Percentiles rank a stretch among this genome's conserved stretches.
These are phyloP conservation scores for Hippocampus kuda DNA, from an alignment of 2,797 vertebrate genomes.

Conservation along the genomic window DNA sequence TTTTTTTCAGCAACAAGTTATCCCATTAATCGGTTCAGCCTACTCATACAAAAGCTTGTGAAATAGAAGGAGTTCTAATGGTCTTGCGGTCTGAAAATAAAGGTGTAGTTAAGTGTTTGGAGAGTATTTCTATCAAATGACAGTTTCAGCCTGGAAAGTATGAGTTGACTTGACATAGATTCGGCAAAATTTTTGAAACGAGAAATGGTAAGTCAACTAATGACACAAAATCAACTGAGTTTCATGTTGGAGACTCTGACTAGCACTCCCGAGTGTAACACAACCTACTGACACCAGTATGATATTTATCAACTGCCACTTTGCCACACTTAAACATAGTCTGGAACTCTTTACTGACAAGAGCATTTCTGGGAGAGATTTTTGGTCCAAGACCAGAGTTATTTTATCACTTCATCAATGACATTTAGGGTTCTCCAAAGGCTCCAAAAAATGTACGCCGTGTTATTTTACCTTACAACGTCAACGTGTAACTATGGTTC, in stretches of 20 bases:
- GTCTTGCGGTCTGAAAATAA: too few relatives aligned
- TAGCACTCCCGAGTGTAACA: not conserved
- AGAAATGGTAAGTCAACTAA: too few relatives aligned
- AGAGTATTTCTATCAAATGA: too few relatives aligned
- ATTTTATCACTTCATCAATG: not conserved
- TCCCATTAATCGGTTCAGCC: too few relatives aligned
- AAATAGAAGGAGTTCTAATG: too few relatives aligned
- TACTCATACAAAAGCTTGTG: too few relatives aligned
- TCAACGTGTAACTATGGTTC: slow-evolving; percentile 12
- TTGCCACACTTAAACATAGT: not conserved
- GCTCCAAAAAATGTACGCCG: not conserved
- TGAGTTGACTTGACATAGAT: too few relatives aligned
- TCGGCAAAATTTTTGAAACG: too few relatives aligned
- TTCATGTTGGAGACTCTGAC: not conserved
- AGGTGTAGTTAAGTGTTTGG: too few relatives aligned
- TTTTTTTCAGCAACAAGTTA: too few relatives aligned
- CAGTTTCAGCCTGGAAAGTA: too few relatives aligned
- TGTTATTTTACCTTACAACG: not conserved
- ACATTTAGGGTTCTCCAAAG: not conserved
- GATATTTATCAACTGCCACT: not conserved
- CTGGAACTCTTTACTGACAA: not conserved
- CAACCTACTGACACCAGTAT: not conserved
- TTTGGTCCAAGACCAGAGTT: not conserved
- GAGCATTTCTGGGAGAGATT: not conserved
- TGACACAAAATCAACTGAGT: not conserved